A percentile compares a stretch with the other conserved stretches of the same genome.
These are phyloP conservation scores for Cephus spinipes DNA, from an alignment of 2,888 invertebrate genomes.

Conservation along the genomic window DNA sequence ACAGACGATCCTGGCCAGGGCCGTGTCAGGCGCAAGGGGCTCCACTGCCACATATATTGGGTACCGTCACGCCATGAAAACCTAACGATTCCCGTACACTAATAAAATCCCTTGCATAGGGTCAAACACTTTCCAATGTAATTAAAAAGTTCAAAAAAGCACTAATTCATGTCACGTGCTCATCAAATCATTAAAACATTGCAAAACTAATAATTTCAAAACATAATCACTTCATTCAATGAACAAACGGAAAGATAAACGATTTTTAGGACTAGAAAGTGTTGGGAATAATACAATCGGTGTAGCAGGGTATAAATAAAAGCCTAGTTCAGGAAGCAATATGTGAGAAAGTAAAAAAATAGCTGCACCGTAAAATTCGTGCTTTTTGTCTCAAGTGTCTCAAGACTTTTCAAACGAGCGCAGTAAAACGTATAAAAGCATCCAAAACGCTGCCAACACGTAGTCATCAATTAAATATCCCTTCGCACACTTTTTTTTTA, in stretches of 20 bases:
- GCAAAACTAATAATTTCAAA: neutral
- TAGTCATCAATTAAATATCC: neutral
- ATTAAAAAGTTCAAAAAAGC: neutral
- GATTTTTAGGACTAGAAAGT: neutral
- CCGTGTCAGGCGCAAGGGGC: constrained; percentile 64
- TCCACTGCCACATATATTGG: constrained; percentile 41
- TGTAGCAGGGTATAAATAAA: neutral
- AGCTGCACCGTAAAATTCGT: neutral
- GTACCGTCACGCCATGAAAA: neutral
- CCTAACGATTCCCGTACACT: neutral
- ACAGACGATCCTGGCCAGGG: constrained; percentile 60
- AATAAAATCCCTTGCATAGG: neutral
- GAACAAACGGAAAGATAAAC: neutral
- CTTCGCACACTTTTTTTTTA: neutral
- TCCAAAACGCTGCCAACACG: neutral
- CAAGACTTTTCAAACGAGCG: neutral
- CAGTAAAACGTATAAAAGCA: neutral
- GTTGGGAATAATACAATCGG: neutral
- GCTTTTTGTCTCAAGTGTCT: neutral
- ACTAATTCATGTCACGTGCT: neutral
- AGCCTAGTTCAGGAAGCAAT: neutral
- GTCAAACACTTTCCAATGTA: neutral
- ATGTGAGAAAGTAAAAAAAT: neutral
- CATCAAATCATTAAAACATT: neutral
- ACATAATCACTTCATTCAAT: neutral